Conservation (phyloP, 2,888 invertebrate genomes). For the Microdon myrmicae region DNA sequence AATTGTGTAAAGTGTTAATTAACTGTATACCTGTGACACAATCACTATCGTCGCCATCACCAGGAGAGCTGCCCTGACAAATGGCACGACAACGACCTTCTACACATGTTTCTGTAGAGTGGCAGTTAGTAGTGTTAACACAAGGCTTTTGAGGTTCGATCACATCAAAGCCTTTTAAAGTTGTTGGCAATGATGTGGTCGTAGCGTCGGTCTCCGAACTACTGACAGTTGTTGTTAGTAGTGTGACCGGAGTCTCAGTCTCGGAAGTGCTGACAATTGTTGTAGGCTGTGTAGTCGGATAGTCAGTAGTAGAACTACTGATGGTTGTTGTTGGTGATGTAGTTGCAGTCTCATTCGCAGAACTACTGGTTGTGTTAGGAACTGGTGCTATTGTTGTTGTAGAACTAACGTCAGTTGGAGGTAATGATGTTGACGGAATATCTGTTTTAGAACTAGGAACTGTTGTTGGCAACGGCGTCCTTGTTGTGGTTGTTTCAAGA, state of each 20-base stretch:
- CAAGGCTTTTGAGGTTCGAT: slow-evolving; percentile 68
- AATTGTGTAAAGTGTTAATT: slow-evolving; percentile 28
- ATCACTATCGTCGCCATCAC: slow-evolving; percentile 55
- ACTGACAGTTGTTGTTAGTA: slow-evolving; percentile 53
- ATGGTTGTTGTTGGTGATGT: slow-evolving; percentile 36
- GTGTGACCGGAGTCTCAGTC: slow-evolving; percentile 26
- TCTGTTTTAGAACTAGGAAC: too few relatives aligned
- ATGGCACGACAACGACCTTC: slow-evolving; percentile 70
- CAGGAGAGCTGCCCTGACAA: slow-evolving; percentile 55
- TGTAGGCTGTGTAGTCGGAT: slow-evolving; percentile 33
- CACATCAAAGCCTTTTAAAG: slow-evolving; percentile 52
- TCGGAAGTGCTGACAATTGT: slow-evolving; percentile 23
- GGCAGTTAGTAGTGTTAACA: slow-evolving; percentile 72
- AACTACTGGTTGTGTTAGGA: slow-evolving; percentile 34
- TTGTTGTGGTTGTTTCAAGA: too few relatives aligned
- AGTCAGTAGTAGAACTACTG: slow-evolving; percentile 35
- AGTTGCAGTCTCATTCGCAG: slow-evolving; percentile 22
- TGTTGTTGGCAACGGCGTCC: too few relatives aligned
- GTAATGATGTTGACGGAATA: slow-evolving; percentile 40
- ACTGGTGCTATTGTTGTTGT: slow-evolving; percentile 29
- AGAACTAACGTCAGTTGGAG: slow-evolving; percentile 53
- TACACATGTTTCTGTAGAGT: slow-evolving; percentile 71
- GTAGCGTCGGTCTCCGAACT: slow-evolving; percentile 16
- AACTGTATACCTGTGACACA: slow-evolving; percentile 64
- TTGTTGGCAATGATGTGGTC: slow-evolving; percentile 57